These are phyloP conservation scores for Noctuana brunneofusca DNA, from an alignment of 2,888 invertebrate species.

Conservation along the genomic window DNA sequence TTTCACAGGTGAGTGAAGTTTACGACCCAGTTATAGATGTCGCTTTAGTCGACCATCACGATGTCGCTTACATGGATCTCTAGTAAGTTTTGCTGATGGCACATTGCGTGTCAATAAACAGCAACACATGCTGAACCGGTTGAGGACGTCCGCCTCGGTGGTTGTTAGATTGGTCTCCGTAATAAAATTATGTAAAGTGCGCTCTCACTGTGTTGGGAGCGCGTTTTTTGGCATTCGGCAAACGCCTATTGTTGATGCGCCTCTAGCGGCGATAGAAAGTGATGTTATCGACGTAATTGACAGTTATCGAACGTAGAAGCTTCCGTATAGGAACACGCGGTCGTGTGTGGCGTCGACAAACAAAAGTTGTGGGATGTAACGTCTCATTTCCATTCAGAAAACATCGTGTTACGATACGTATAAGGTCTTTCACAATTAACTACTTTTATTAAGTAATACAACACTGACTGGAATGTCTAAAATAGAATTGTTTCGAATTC, in stretches of 20 bases:
- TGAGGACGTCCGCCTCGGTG: constrained; percentile 32
- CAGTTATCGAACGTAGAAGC: constrained; percentile 26
- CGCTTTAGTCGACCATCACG: too few relatives aligned
- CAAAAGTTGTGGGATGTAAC: background rate
- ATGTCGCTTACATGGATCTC: background rate
- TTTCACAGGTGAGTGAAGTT: too few relatives aligned
- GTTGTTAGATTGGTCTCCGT: constrained; percentile 36
- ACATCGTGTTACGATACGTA: constrained; percentile 9
- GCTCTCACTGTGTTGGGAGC: constrained; percentile 47
- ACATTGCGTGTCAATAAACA: constrained; percentile 27
- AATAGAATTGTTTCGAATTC: background rate
- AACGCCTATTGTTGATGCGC: constrained; percentile 40
- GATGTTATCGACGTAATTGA: constrained; percentile 35
- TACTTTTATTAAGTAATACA: background rate
- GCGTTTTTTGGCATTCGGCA: constrained; percentile 47
- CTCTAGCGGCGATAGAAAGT: constrained; percentile 40
- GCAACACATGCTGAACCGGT: constrained; percentile 31
- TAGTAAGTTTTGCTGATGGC: constrained; percentile 28
- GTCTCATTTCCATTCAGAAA: constrained; percentile 20
- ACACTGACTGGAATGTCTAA: background rate
- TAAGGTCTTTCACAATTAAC: background rate
- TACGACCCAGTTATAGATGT: background rate
- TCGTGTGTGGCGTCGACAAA: constrained; percentile 13
- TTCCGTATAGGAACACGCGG: constrained; percentile 31
- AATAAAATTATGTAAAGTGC: constrained; percentile 37